These are phyloP conservation scores for Gnatocerus cornutus DNA, from an alignment of 2,888 invertebrate genomes.

Conservation along the genomic window DNA sequence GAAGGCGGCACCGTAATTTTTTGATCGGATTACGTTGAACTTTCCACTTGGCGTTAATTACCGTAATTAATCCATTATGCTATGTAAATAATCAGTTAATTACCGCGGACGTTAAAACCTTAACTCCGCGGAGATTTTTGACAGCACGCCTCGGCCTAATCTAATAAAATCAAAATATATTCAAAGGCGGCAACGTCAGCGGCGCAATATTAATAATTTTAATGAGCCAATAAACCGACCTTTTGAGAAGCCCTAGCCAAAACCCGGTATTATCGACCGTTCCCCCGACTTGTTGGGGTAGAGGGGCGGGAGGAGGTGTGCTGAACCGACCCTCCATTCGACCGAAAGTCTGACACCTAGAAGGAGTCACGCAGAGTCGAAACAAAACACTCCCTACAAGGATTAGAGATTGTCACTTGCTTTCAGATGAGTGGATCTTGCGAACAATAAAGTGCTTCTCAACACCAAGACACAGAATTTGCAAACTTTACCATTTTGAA, in stretches of 20 bases:
- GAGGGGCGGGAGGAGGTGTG: constrained; percentile 50
- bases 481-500: constrained; percentile 63
- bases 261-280: constrained; percentile 66
- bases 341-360: constrained; percentile 63
- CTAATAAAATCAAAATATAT: constrained; percentile 50
- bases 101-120: constrained; percentile 46
- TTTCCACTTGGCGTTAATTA: constrained; percentile 48
- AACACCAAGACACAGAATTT: constrained; percentile 61
- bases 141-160: constrained; percentile 39
- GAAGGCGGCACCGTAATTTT: constrained; percentile 45
- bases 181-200: constrained; percentile 49
- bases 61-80: constrained; percentile 48
- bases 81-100: constrained; percentile 57
- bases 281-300: constrained; percentile 31
- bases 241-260: constrained; percentile 64
- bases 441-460: constrained; percentile 64
- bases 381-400: constrained; percentile 66
- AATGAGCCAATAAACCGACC: constrained; percentile 66
- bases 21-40: constrained; percentile 48
- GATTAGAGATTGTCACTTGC: constrained; percentile 67
- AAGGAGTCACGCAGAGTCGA: constrained; percentile 66
- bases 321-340: constrained; percentile 55
- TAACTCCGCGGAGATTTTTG: constrained; percentile 41
- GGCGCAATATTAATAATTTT: constrained; percentile 61
- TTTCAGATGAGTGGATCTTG: constrained; percentile 65